Evolutionary conservation across 1,140 invertebrate genomes (phyloP).

Genomic region (Triops cancriformis): DNA sequence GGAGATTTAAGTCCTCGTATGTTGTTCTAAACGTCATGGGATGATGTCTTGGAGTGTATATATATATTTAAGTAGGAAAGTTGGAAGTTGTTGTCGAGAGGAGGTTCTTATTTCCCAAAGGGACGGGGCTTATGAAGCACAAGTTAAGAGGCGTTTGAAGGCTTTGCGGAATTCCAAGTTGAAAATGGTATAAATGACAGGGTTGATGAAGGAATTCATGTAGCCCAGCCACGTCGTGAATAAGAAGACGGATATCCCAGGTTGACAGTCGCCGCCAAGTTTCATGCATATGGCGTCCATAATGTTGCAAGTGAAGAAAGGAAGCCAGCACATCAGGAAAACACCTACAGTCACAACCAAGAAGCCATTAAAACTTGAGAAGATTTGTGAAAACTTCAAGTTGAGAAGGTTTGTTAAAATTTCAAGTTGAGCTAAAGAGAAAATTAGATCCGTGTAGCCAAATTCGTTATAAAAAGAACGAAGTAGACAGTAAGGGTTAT

Average conservation of each 20-base stretch:
- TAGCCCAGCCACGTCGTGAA: slow-evolving; percentile 97
- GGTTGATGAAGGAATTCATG: slow-evolving; percentile 77
- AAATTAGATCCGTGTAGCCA: no score
- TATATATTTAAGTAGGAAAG: neutral
- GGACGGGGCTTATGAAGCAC: slow-evolving; percentile 15
- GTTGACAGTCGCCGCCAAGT: slow-evolving; percentile 65
- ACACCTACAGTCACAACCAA: slow-evolving; percentile 54
- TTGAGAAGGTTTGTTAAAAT: no score
- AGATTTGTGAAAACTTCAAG: no score
- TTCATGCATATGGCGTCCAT: slow-evolving; percentile 93
- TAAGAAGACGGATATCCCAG: slow-evolving; percentile 82
- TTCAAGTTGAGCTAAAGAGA: no score
- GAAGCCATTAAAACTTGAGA: no score
- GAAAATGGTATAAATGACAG: slow-evolving; percentile 97
- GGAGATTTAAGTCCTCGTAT: neutral
- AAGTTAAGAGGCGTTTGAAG: slow-evolving; percentile 54
- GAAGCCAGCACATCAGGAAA: slow-evolving; percentile 97
- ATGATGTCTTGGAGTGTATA: neutral
- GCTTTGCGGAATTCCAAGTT: slow-evolving; percentile 98
- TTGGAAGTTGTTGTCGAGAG: neutral
- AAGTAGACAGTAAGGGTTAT: no score
- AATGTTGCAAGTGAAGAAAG: slow-evolving; percentile 97
- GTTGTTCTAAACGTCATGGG: neutral
- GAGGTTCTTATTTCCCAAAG: neutral
- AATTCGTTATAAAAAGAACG: no score